A percentile compares a stretch with the other conserved stretches of the same genome.
Evolutionary conservation across 2,888 invertebrate genomes (phyloP).

Genomic region (Cordilura impudica): DNA sequence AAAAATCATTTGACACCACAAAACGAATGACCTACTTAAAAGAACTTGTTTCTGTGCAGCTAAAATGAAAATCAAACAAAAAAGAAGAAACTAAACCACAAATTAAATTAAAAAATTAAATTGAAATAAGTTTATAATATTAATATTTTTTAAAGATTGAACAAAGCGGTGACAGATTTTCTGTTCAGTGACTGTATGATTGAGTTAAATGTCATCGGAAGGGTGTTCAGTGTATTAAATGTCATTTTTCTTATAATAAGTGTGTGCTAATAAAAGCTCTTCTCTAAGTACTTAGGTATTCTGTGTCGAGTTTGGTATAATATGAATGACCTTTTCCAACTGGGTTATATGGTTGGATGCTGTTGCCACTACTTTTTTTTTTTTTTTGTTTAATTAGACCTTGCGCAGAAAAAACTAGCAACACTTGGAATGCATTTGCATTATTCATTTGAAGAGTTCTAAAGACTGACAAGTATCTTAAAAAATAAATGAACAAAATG

Average conservation of each 20-base stretch:
- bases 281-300: neutral
- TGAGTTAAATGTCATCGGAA: neutral
- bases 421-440: constrained; percentile 15
- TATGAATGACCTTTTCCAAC: constrained; percentile 33
- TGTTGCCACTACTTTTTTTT: neutral
- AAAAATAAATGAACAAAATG: constrained; percentile 9
- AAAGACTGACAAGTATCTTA: constrained; percentile 13
- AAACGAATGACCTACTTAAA: no score
- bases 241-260: neutral
- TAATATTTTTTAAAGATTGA: neutral
- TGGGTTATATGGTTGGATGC: constrained; percentile 38
- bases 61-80: neutral
- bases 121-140: neutral
- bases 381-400: constrained; percentile 34
- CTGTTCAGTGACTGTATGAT: neutral
- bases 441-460: neutral
- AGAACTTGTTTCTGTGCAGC: neutral
- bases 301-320: neutral
- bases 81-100: neutral
- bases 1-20: no score
- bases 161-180: neutral
- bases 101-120: neutral
- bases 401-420: constrained; percentile 23
- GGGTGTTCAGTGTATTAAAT: neutral
- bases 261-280: neutral